Evolutionary conservation across 2,113 vertebrate genomes (phyloP), one percentile per base, ranked within the genome.

Genomic region (Verasper variegatus): DNA sequence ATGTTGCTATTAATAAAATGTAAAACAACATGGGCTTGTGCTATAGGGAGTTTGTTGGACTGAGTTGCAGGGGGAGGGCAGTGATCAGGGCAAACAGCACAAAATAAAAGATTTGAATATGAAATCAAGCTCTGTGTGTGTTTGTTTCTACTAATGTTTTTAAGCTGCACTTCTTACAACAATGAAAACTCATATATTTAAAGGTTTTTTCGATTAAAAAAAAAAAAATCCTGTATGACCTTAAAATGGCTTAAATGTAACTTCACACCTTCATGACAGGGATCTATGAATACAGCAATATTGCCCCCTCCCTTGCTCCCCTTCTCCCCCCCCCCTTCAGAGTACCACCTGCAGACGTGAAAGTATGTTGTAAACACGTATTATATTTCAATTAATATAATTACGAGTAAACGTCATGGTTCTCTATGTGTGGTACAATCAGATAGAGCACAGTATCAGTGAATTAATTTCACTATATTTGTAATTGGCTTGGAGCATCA

Each of bases 1-100:
- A 95, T 96, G 95, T 96, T 97, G 95, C 95, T 96, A 96, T 96
- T 96, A 96, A 97, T 94, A 94, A 94, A 95, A 93, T 92, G 93
- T 95, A 93, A 95, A 94, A 94, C 88, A 87, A 92, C 84, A 89
- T 24, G 57, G 79, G 85, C 64, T 58, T 40, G 81, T 79, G 77
- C 84, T 76, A 40, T 3, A 23, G 64, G 74, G 77, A 76, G 54
- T 89, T 93, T 91, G 83, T 91, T 72, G 81, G 85, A 70, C 64
- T 67, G 83, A 84, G 66, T 72, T 65, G 15, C 4, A 10, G 61
- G 40, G 40, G 37, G 21, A 13, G 55, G 67, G 66, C 51, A 42
- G 6, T 7, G n/a, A 69, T 66, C 55, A 40, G 68, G 70, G 60
- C 35, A 76, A 76, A 84, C 26, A 64, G 84, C 86, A 85, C 76